A percentile compares a stretch with the other conserved stretches of the same genome.
Evolutionary conservation across 1,140 invertebrate genomes (phyloP).

Genomic region (Penaeus indicus): DNA sequence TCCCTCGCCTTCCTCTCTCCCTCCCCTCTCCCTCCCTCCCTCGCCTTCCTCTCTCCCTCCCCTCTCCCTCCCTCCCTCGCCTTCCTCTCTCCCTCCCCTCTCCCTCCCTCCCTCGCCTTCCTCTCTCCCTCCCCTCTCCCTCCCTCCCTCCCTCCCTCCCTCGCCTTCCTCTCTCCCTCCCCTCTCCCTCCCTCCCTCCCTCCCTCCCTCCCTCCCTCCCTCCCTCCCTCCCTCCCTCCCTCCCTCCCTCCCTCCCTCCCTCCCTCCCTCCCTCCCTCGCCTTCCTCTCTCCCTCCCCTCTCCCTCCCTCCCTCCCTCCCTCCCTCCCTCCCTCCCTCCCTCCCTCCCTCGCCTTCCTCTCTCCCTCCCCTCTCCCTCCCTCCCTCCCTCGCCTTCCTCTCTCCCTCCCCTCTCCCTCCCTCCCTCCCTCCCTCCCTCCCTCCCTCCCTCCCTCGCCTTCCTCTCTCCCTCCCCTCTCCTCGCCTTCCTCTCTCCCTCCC

Average conservation of each 20-base stretch:
- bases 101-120: background rate
- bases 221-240: background rate
- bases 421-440: background rate
- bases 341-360: too few relatives aligned
- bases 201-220: background rate
- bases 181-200: too few relatives aligned
- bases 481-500: background rate
- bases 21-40: background rate
- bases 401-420: background rate
- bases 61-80: too few relatives aligned
- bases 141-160: background rate
- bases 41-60: background rate
- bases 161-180: background rate
- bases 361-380: too few relatives aligned
- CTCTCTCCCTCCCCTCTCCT: too few relatives aligned
- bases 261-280: background rate
- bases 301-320: too few relatives aligned
- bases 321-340: too few relatives aligned
- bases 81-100: background rate
- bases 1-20: too few relatives aligned
- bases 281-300: too few relatives aligned
- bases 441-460: background rate
- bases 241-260: background rate
- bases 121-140: background rate
- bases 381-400: too few relatives aligned